Conservation (phyloP, 2,113 vertebrate genomes). For the Corythornis vintsioides region DNA sequence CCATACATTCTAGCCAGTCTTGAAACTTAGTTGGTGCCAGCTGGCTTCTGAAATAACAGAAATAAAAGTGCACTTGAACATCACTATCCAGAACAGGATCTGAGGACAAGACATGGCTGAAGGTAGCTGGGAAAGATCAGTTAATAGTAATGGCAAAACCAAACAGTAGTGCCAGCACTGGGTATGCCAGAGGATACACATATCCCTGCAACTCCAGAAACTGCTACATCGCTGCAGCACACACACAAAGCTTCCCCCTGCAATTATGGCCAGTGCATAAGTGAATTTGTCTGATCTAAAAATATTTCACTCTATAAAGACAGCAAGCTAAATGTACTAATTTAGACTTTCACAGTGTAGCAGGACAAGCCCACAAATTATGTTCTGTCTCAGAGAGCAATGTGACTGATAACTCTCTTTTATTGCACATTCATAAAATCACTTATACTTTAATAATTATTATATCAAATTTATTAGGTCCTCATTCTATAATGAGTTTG, state of each 20-base stretch:
- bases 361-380: not conserved
- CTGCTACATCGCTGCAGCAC: not conserved
- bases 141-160: not conserved
- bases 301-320: not conserved
- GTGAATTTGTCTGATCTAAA: not conserved
- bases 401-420: not conserved
- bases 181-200: not conserved
- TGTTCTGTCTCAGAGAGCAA: not conserved
- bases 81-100: not conserved
- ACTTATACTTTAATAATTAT: not conserved
- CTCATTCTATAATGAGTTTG: not conserved
- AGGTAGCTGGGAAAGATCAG: not conserved
- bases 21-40: not conserved
- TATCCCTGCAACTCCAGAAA: not conserved
- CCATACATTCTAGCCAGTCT: not conserved
- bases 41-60: not conserved
- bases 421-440: not conserved
- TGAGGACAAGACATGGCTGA: not conserved
- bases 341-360: not conserved
- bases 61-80: not conserved
- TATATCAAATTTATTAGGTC: not conserved
- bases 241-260: not conserved
- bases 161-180: not conserved
- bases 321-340: not conserved
- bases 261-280: not conserved